Evolutionary conservation across 1,140 invertebrate species (phyloP).

Genomic region (Palaemon carinicauda): DNA sequence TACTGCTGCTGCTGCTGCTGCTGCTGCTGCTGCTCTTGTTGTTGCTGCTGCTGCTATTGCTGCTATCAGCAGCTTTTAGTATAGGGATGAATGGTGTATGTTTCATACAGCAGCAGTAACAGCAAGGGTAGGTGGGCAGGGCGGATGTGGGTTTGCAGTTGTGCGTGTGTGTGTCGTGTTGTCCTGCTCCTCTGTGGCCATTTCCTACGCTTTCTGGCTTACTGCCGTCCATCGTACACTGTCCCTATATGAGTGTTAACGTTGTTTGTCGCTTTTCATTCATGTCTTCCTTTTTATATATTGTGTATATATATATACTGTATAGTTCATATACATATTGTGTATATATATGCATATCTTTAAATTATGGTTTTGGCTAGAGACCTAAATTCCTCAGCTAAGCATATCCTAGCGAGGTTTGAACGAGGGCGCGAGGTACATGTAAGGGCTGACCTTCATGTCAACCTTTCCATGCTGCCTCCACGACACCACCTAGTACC

Average conservation of each 20-base stretch:
- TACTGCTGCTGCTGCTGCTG: conserved; percentile 15
- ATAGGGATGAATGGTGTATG: conserved; percentile 36
- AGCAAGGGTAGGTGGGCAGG: conserved; percentile 19
- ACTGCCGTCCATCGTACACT: conserved; percentile 40
- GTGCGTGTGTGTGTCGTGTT: conserved; percentile 58
- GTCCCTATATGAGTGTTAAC: conserved; percentile 41
- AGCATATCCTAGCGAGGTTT: conserved; percentile 46
- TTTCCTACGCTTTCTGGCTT: conserved; percentile 43
- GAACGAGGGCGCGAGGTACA: conserved; percentile 43
- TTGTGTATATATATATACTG: no score
- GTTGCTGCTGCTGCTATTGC: conserved; percentile 41
- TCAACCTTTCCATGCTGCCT: conserved; percentile 29
- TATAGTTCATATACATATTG: background rate
- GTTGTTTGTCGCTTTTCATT: conserved; percentile 26
- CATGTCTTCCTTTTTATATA: conserved; percentile 27
- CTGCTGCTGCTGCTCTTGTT: conserved; percentile 27
- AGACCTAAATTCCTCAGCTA: conserved; percentile 49
- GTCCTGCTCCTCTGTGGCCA: conserved; percentile 56
- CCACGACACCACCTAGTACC: conserved; percentile 38
- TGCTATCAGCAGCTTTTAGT: conserved; percentile 15
- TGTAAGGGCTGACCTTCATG: background rate
- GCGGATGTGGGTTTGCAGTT: conserved; percentile 38
- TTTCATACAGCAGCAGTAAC: conserved; percentile 32
- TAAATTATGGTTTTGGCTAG: conserved; percentile 45
- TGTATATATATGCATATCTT: conserved; percentile 4